phyloP scores from a whole-genome alignment of 2,888 invertebrate species.

The Ormyrus labotus region DNA sequence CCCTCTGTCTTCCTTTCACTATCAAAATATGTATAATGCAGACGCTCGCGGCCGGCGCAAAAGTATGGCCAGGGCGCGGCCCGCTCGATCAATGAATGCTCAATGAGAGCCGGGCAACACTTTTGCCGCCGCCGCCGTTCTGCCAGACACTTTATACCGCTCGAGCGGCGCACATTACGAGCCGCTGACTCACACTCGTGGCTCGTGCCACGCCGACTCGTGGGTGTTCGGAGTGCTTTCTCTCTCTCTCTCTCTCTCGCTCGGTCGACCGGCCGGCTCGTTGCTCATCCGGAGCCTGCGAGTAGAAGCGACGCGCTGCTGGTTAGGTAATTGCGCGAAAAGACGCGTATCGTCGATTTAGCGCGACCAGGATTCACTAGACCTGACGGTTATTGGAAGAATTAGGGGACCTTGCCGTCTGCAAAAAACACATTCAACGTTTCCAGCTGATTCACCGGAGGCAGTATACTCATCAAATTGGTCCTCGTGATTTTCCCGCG shows the following conservation, averaged over 20 bases:
- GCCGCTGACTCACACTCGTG: slow-evolving; percentile 38
- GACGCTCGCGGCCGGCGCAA: slow-evolving; percentile 14
- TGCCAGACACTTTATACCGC: slow-evolving; percentile 21
- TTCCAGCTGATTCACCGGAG: too few relatives aligned
- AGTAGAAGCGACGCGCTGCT: too few relatives aligned
- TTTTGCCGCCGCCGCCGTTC: slow-evolving; percentile 55
- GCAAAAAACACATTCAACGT: too few relatives aligned
- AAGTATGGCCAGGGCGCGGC: slow-evolving; percentile 58
- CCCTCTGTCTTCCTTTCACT: slow-evolving; percentile 10
- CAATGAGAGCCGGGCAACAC: slow-evolving; percentile 66
- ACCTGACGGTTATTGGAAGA: too few relatives aligned
- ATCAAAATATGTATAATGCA: slow-evolving; percentile 20
- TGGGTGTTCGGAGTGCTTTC: slow-evolving; percentile 34
- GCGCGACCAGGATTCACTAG: too few relatives aligned
- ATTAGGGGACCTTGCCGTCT: too few relatives aligned
- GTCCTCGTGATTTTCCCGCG: too few relatives aligned
- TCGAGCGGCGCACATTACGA: slow-evolving; percentile 34
- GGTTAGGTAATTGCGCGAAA: too few relatives aligned
- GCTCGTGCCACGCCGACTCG: slow-evolving; percentile 53
- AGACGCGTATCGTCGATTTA: too few relatives aligned
- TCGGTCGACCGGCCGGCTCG: not conserved
- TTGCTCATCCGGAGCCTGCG: not conserved
- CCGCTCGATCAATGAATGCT: slow-evolving; percentile 63
- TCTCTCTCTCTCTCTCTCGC: slow-evolving; percentile 9
- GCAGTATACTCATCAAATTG: too few relatives aligned